These are phyloP conservation scores for Lindbergichthys nudifrons DNA, from an alignment of 2,797 vertebrate genomes.

Conservation along the genomic window DNA sequence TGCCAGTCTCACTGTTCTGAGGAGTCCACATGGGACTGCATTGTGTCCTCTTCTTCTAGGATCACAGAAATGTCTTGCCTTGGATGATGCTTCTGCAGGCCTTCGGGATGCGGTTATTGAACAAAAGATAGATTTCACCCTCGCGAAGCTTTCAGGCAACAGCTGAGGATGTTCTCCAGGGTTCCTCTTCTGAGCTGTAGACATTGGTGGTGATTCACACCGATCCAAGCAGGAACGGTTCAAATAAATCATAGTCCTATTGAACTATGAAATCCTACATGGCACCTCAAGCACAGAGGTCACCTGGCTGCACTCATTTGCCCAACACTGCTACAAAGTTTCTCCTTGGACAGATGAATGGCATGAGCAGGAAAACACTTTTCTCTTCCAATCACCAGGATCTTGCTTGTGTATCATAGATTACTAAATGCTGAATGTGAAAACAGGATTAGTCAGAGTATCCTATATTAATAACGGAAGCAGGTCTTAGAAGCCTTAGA, in stretches of 20 bases:
- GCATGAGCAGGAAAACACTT: constrained; percentile 24
- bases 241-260: constrained; percentile 57
- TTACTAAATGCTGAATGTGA: neutral
- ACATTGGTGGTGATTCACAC: constrained; percentile 55
- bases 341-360: constrained; percentile 22
- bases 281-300: constrained; percentile 46
- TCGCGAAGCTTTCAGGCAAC: constrained; percentile 37
- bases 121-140: constrained; percentile 43
- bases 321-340: constrained; percentile 28
- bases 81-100: constrained; percentile 43
- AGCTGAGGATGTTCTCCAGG: constrained; percentile 52
- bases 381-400: constrained; percentile 1
- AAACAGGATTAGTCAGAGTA: constrained; percentile 15
- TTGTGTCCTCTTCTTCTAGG: constrained; percentile 41
- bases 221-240: constrained; percentile 57
- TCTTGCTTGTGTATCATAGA: neutral
- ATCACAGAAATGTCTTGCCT: constrained; percentile 41
- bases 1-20: constrained; percentile 10
- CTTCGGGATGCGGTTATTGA: constrained; percentile 54
- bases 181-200: constrained; percentile 33
- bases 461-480: neutral
- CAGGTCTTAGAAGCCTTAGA: neutral
- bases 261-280: constrained; percentile 64
- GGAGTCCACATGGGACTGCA: constrained; percentile 29
- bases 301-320: constrained; percentile 56